These are phyloP conservation scores for Epinotia demarniana DNA, from an alignment of 2,888 invertebrate genomes.

Conservation along the genomic window DNA sequence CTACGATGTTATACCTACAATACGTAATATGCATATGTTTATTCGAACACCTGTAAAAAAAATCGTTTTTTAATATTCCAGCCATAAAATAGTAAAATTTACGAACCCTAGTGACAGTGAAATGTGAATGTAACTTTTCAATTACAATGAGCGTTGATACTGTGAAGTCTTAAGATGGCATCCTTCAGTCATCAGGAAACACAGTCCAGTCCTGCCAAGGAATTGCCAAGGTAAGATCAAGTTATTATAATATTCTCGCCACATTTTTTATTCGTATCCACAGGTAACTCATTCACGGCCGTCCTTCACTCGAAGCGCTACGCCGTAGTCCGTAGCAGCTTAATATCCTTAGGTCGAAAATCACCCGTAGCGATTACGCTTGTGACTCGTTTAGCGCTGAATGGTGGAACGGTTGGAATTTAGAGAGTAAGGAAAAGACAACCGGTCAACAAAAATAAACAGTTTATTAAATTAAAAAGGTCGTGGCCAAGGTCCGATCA, in stretches of 20 bases:
- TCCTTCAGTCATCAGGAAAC: conserved; percentile 73
- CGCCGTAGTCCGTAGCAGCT: too few species aligned
- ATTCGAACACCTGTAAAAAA: not conserved
- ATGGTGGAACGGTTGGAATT: too few species aligned
- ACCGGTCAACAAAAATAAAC: too few species aligned
- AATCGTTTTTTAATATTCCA: conserved; percentile 17
- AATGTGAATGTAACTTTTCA: conserved; percentile 44
- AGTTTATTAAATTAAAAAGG: too few species aligned
- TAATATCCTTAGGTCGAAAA: too few species aligned
- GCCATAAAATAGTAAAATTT: conserved; percentile 8
- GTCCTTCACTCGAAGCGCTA: too few species aligned
- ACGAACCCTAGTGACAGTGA: conserved; percentile 50
- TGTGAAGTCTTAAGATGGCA: conserved; percentile 65
- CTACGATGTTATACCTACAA: too few species aligned
- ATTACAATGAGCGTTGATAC: conserved; percentile 60
- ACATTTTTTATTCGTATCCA: not conserved
- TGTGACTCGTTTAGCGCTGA: too few species aligned
- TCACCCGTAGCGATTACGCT: too few species aligned
- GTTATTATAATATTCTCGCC: not conserved
- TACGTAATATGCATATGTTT: not conserved
- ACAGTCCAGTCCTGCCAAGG: conserved; percentile 75
- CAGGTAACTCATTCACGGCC: too few species aligned
- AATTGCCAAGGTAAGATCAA: conserved; percentile 69
- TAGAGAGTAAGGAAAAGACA: too few species aligned
- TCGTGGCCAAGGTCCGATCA: too few species aligned